Evolutionary conservation across 2,888 invertebrate genomes (phyloP), one percentile per base, ranked within the genome.

Genomic region (Heliconius ethilla): DNA sequence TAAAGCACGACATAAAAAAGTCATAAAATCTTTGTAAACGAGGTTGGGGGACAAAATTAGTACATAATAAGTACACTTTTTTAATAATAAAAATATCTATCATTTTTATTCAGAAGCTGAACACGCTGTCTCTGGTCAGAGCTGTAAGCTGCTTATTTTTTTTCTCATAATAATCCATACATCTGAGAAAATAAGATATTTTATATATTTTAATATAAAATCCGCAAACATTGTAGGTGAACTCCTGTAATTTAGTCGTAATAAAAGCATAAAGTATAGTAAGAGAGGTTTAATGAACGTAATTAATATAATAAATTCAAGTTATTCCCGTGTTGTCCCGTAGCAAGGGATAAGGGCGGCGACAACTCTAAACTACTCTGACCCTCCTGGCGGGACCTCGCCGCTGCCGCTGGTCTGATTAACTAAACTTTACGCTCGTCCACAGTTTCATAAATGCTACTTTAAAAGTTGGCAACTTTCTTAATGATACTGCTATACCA

Each of bases 361-460:
- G 87, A 86, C 87, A 86, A 89, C 88, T 88, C 83, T 82, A 87
- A 87, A 90, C 88, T 90, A 90, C 88, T 90, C 89, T 86, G 86
- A 87, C 87, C 81, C 33, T 33, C 29, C 29, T 33, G 33, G 33
- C 81, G 81, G 82, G 80, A 78, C 84, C 86, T 85, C 86, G 82
- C 84, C 86, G 85, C 85, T 85, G 85, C n/a, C n/a, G n/a, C 87
- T 33, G 33, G 33, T 89, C 88, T 91, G 91, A 92, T 91, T 92
- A 91, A 90, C 91, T 86, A 90, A 92, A 92, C 87, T 92, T 92
- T 89, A 85, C 83, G 87, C 85, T 83, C 83, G 84, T 79, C 82
- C 85, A 85, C 86, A 87, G 85, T 88, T 89, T 88, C 88, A 88
- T 88, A 87, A 89, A 89, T 87, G 88, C 85, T 83, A 85, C 84